Conservation (phyloP, 1,140 invertebrate species). For the Pachyrhynchus sulphureomaculatus region DNA sequence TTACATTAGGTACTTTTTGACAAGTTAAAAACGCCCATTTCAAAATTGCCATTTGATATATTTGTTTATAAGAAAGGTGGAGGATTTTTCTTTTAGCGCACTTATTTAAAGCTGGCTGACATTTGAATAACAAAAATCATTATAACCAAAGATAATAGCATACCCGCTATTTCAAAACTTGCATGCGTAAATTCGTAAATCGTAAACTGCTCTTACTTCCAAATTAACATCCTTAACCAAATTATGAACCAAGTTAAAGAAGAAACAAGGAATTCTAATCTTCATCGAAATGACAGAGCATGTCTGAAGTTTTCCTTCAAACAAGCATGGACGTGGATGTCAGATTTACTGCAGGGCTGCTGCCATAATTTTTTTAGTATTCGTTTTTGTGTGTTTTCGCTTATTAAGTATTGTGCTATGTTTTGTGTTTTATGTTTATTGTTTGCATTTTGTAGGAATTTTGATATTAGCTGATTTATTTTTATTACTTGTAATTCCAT, state of each 20-base stretch:
- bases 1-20: too few relatives aligned
- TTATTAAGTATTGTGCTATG: constrained; percentile 19
- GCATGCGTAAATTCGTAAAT: too few relatives aligned
- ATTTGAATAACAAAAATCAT: too few relatives aligned
- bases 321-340: constrained; percentile 36
- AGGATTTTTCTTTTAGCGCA: too few relatives aligned
- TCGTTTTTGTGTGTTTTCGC: constrained; percentile 14
- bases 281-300: neutral
- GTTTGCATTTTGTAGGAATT: constrained; percentile 24
- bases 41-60: too few relatives aligned
- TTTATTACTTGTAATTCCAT: too few relatives aligned
- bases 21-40: too few relatives aligned
- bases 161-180: too few relatives aligned
- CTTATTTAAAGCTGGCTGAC: too few relatives aligned
- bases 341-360: constrained; percentile 33
- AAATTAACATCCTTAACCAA: neutral
- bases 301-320: neutral
- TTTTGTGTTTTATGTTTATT: constrained; percentile 21
- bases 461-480: neutral
- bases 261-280: neutral
- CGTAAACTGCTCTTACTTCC: too few relatives aligned
- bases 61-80: too few relatives aligned
- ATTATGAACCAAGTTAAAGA: neutral
- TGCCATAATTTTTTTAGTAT: constrained; percentile 21
- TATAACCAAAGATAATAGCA: too few relatives aligned